Evolutionary conservation across 2,888 invertebrate genomes (phyloP).

Genomic region (Thymelicus lineola): DNA sequence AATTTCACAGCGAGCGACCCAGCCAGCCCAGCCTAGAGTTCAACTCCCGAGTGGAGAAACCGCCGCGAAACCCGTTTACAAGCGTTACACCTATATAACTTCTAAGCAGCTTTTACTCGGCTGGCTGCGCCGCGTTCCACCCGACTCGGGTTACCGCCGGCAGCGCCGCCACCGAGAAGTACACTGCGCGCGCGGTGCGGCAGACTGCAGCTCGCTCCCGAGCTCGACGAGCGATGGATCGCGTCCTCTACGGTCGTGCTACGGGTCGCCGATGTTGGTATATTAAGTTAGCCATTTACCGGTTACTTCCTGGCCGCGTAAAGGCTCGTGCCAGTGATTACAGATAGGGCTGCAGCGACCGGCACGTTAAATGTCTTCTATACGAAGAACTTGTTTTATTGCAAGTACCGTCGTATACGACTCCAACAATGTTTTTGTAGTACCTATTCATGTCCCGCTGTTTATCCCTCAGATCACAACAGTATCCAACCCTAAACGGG

Average conservation of each 20-base stretch:
- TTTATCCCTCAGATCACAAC: too few relatives aligned
- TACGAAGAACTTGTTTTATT: too few relatives aligned
- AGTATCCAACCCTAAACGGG: too few relatives aligned
- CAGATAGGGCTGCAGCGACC: constrained; percentile 14
- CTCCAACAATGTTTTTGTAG: too few relatives aligned
- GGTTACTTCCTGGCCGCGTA: constrained; percentile 28
- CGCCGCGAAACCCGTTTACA: constrained; percentile 31
- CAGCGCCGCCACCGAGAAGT: not conserved
- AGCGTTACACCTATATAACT: constrained; percentile 28
- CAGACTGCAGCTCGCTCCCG: not conserved
- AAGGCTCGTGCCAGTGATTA: constrained; percentile 27
- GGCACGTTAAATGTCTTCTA: not conserved
- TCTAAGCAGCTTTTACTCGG: constrained; percentile 32
- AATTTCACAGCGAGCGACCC: constrained; percentile 11
- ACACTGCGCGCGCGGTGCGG: constrained; percentile 14
- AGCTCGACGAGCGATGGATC: constrained; percentile 5
- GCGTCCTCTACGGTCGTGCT: constrained; percentile 14
- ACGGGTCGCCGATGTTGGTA: constrained; percentile 9
- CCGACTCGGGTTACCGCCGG: constrained; percentile 8
- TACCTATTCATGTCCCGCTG: too few relatives aligned
- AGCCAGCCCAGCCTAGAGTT: constrained; percentile 8
- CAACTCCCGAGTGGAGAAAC: constrained; percentile 28
- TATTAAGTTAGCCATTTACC: constrained; percentile 31
- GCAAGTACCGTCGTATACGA: too few relatives aligned
- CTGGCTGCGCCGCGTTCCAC: constrained; percentile 12